Conservation (phyloP, 2,113 vertebrate species). For the Lepus americanus region DNA sequence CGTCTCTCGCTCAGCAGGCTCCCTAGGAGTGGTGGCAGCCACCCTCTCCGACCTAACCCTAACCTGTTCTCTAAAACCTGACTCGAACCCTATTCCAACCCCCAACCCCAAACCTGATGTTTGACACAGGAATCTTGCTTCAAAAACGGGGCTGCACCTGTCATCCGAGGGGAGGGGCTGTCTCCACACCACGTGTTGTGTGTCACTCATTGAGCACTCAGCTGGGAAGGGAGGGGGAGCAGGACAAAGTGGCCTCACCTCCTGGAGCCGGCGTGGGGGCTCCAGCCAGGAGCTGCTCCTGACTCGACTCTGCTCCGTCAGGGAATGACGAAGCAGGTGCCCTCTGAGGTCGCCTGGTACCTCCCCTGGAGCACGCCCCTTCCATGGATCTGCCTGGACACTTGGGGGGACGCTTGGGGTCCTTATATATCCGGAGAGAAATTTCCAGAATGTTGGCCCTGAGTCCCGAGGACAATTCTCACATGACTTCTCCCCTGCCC, state of each 20-base stretch:
- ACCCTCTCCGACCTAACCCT: neutral
- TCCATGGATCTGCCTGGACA: neutral
- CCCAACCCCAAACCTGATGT: neutral
- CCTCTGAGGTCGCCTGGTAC: neutral
- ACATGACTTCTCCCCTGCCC: neutral
- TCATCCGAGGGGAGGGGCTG: neutral
- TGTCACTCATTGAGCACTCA: neutral
- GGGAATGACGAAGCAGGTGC: neutral
- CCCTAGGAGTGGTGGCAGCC: neutral
- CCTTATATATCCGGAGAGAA: neutral
- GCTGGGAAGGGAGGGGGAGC: neutral
- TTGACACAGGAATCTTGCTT: neutral
- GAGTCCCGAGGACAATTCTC: neutral
- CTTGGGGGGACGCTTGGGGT: neutral
- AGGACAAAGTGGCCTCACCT: neutral
- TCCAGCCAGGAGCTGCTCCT: neutral
- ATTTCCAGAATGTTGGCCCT: conserved; percentile 1
- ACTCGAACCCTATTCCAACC: neutral
- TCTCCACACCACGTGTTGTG: neutral
- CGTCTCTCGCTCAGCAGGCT: neutral
- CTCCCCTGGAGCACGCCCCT: neutral
- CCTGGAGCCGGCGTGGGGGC: neutral
- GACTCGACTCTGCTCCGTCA: neutral
- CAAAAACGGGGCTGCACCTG: neutral
- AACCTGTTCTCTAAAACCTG: neutral